Percentiles rank a stretch among this genome's conserved stretches.
phyloP scores from a whole-genome alignment of 2,888 invertebrate species.

The Apotomis capreana region DNA sequence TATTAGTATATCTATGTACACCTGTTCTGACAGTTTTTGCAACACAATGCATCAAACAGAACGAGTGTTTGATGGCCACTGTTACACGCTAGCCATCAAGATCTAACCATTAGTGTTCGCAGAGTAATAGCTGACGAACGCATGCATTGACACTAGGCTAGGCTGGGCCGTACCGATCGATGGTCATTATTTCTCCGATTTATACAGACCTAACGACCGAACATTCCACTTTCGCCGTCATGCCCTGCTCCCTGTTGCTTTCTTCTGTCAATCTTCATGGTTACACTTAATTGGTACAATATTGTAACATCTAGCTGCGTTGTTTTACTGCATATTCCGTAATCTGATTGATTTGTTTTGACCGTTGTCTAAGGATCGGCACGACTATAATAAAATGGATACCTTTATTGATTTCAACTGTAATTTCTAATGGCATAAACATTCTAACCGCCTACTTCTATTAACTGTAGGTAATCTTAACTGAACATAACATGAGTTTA shows the following conservation, averaged over 20 bases:
- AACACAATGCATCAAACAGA: background rate
- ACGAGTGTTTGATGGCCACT: slow-evolving; percentile 20
- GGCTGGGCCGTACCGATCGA: slow-evolving; percentile 48
- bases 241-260: slow-evolving; percentile 62
- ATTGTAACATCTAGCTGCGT: slow-evolving; percentile 52
- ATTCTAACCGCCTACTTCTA: slow-evolving; percentile 25
- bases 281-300: slow-evolving; percentile 69
- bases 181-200: slow-evolving; percentile 57
- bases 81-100: slow-evolving; percentile 22
- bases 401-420: slow-evolving; percentile 21
- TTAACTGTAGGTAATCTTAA: slow-evolving; percentile 30
- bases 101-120: slow-evolving; percentile 19
- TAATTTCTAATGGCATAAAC: slow-evolving; percentile 23
- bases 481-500: slow-evolving; percentile 32
- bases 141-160: slow-evolving; percentile 56
- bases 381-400: slow-evolving; percentile 27
- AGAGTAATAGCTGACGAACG: slow-evolving; percentile 36
- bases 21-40: no score
- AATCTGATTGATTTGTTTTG: slow-evolving; percentile 42
- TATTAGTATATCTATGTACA: no score
- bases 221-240: slow-evolving; percentile 67
- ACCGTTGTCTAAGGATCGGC: slow-evolving; percentile 24
- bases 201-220: slow-evolving; percentile 58
- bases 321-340: slow-evolving; percentile 45
- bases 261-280: slow-evolving; percentile 71